Conservation (phyloP, 2,797 vertebrate genomes). For the Iguana delicatissima region DNA sequence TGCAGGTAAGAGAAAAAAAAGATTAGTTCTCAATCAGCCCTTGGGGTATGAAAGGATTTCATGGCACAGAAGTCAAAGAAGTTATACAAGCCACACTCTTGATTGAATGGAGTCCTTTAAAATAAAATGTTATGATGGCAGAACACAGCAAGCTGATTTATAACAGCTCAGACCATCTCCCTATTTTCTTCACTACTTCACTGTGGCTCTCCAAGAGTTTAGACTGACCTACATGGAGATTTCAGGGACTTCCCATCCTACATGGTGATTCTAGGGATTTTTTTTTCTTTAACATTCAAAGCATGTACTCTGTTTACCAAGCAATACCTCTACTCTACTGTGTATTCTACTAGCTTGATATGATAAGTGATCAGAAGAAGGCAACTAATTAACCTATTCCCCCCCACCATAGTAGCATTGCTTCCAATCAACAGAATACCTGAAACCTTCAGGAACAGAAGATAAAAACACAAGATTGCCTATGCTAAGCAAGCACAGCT, state of each 20-base stretch:
- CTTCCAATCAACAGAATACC: slow-evolving; percentile 12
- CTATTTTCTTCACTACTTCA: not conserved
- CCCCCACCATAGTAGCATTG: not conserved
- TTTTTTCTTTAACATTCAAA: not conserved
- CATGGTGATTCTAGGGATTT: not conserved
- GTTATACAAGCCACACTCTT: not conserved
- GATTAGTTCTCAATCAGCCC: not conserved
- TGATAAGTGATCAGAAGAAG: slow-evolving; percentile 8
- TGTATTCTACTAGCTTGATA: slow-evolving; percentile 3
- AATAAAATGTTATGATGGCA: not conserved
- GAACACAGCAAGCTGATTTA: not conserved
- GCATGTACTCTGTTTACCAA: not conserved
- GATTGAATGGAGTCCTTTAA: not conserved
- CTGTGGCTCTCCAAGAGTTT: not conserved
- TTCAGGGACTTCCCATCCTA: not conserved
- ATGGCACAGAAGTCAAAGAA: not conserved
- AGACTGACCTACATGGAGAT: not conserved
- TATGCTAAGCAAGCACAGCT: slow-evolving; percentile 31
- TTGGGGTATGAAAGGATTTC: not conserved
- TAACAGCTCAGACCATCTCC: not conserved
- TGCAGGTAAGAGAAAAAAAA: not conserved
- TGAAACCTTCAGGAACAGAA: not conserved
- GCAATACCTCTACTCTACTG: not conserved
- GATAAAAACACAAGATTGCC: slow-evolving; percentile 12
- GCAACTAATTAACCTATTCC: not conserved